Evolutionary conservation across 2,888 invertebrate species (phyloP).

Genomic region (Corbicula japonica): DNA sequence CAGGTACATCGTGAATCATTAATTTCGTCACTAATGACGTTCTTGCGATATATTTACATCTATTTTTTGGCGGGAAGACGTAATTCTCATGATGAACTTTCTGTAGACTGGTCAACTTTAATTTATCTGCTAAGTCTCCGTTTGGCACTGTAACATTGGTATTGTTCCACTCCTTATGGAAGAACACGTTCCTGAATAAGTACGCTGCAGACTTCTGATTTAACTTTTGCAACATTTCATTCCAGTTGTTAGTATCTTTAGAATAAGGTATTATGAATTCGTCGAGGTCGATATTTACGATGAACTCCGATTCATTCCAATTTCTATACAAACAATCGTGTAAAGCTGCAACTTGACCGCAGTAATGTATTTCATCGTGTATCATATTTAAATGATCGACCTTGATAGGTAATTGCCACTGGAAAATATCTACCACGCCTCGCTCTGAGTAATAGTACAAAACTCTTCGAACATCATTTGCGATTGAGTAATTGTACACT

Average conservation of each 20-base stretch:
- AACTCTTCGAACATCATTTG: constrained; percentile 73
- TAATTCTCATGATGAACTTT: background rate
- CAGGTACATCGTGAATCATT: constrained; percentile 18
- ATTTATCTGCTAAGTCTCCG: constrained; percentile 8
- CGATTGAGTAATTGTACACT: constrained; percentile 81
- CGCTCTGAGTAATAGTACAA: constrained; percentile 72
- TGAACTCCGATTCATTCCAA: constrained; percentile 70
- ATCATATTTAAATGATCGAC: constrained; percentile 39
- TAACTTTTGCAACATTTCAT: background rate
- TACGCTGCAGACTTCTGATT: background rate
- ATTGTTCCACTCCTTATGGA: background rate
- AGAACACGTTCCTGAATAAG: constrained; percentile 5
- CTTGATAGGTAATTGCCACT: constrained; percentile 81
- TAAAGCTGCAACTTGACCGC: constrained; percentile 83
- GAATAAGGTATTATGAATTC: constrained; percentile 83
- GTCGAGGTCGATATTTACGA: constrained; percentile 84
- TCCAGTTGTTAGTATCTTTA: background rate
- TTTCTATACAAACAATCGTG: constrained; percentile 84
- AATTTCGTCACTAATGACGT: background rate
- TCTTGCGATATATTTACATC: constrained; percentile 19
- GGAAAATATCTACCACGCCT: constrained; percentile 76
- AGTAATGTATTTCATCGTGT: constrained; percentile 82
- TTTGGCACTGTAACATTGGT: background rate
- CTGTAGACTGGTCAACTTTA: background rate
- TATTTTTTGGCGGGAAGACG: background rate